Base-by-base conservation (phyloP, 53 echinoderm and acorn worm genomes). In the Actinopyga echinites region DNA sequence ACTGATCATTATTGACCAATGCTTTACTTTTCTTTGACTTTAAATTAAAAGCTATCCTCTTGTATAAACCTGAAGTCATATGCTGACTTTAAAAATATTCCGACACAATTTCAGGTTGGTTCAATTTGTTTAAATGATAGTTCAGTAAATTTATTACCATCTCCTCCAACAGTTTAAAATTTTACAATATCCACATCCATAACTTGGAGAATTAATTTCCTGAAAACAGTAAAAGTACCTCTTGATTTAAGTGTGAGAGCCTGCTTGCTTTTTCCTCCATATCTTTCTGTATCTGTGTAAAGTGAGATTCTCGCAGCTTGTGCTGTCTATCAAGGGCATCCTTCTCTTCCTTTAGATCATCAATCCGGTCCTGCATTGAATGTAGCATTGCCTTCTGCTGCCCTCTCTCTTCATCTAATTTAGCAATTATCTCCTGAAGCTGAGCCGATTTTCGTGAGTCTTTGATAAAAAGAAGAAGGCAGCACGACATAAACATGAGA, bases 361-460 rank as follows among this genome's bases (percentile, higher is more conserved):
- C 78, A 74, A 94, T 75, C 57, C 89, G 84, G 52, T 91, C 86
- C 79, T 92, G 87, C n/a, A 95, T 54, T 57, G 71, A 73, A 12
- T 80, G 69, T 13, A 91, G 82, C 45, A 92, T 84, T 43, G 61
- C 77, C 22, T 75, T 60, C 45, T 83, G 83, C 56, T 82, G 83
- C 12, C 35, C 60, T 15, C 90, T 74, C 35, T 99, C 94, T 42
- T 87, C 86, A 38, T 95, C 89, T 7, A 95, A 78, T 9, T 66
- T 85, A 79, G 67, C 80, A 75, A 99, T 95, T 82, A 95, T 89
- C 57, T 56, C 69, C 22, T 91, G 89, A 34, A 95, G 56, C 58
- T 99, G 91, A 11, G 91, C 89, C 20, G 91, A 83, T 71, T 87
- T 95, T 66, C 91, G 92, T 59, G 95, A 90, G 55, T 83, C 99